Percentiles rank a stretch among this genome's conserved stretches.
phyloP scores from a whole-genome alignment of 2,797 vertebrate species.

The Naso thynnoides region DNA sequence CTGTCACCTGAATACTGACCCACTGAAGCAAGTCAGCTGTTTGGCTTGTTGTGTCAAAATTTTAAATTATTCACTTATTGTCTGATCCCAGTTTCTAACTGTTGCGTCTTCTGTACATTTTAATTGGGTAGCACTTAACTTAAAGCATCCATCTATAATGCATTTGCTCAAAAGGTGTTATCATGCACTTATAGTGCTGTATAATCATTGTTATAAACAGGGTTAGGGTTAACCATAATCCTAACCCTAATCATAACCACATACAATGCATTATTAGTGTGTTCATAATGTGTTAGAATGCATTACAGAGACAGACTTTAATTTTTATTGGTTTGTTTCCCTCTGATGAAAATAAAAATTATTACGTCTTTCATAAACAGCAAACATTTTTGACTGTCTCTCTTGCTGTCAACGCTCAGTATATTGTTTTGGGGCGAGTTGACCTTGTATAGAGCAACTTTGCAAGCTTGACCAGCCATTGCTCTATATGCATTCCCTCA shows the following conservation, averaged over 20 bases:
- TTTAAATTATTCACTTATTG: background rate
- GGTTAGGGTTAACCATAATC: too few relatives aligned
- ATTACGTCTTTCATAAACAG: background rate
- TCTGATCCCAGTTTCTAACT: background rate
- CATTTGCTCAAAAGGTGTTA: too few relatives aligned
- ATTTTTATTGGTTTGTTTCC: background rate
- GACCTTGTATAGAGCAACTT: slow-evolving; percentile 13
- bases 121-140: too few relatives aligned
- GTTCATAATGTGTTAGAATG: too few relatives aligned
- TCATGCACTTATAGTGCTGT: too few relatives aligned
- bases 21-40: slow-evolving; percentile 4
- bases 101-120: background rate
- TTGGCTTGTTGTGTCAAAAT: background rate
- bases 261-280: too few relatives aligned
- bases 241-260: too few relatives aligned
- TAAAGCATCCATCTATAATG: too few relatives aligned
- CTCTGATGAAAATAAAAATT: slow-evolving; percentile 3
- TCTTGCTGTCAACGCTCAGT: background rate
- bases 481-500: slow-evolving; percentile 17
- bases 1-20: slow-evolving; percentile 1
- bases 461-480: background rate
- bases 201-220: too few relatives aligned
- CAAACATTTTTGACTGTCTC: background rate
- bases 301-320: too few relatives aligned
- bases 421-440: background rate